A percentile compares a stretch with the other conserved stretches of the same genome.
phyloP scores from a whole-genome alignment of 2,888 invertebrate species.

The Caenorhabditis sp. region DNA sequence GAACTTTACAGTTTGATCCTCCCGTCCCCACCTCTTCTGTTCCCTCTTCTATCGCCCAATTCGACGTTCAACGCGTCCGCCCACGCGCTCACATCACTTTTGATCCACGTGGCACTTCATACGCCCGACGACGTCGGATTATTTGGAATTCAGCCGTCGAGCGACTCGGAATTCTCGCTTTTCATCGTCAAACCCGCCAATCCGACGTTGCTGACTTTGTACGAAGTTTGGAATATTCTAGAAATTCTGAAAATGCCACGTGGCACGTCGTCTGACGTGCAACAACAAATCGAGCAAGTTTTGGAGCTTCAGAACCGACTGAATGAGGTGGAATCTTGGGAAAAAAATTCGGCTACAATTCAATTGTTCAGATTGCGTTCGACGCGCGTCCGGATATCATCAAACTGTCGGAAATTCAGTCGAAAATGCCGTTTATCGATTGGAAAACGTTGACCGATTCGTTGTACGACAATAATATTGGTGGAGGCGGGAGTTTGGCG shows the following conservation, averaged over 20 bases:
- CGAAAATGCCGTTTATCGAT: slow-evolving; percentile 11
- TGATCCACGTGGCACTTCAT: slow-evolving; percentile 19
- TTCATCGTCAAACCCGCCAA: slow-evolving; percentile 23
- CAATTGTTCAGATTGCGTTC: neutral
- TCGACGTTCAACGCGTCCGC: too few relatives aligned
- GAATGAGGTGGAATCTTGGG: neutral
- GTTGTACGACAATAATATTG: neutral
- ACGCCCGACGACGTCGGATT: slow-evolving; percentile 22
- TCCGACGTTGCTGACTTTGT: neutral
- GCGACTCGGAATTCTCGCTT: slow-evolving; percentile 32
- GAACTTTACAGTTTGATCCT: too few relatives aligned
- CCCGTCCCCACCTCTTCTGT: neutral
- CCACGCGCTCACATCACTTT: slow-evolving; percentile 14
- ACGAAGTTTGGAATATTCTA: slow-evolving; percentile 13
- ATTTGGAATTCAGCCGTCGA: slow-evolving; percentile 17
- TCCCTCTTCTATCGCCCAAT: too few relatives aligned
- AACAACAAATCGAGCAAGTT: neutral
- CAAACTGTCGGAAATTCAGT: neutral
- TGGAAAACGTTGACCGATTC: slow-evolving; percentile 14
- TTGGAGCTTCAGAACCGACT: neutral
- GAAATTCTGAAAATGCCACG: slow-evolving; percentile 20
- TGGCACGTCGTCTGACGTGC: neutral
- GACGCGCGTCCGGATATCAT: slow-evolving; percentile 1
- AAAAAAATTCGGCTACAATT: neutral
- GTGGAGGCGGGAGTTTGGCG: neutral